phyloP scores from a whole-genome alignment of 2,888 invertebrate genomes.

The Volucella inanis region DNA sequence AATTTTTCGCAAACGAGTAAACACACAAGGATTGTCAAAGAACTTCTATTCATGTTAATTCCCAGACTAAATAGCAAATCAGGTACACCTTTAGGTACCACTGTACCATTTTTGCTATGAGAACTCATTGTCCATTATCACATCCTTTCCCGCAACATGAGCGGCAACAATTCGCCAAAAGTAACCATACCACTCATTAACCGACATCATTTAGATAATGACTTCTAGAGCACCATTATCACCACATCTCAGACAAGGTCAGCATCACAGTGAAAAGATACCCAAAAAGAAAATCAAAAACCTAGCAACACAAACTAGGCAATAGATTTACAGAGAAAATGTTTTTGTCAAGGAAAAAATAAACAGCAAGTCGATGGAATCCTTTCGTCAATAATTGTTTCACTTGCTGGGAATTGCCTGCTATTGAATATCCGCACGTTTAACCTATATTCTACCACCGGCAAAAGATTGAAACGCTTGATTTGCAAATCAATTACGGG shows the following conservation, averaged over 20 bases:
- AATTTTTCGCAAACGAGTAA: slow-evolving; percentile 56
- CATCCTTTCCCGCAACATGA: slow-evolving; percentile 55
- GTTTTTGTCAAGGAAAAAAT: slow-evolving; percentile 9
- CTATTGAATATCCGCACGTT: slow-evolving; percentile 27
- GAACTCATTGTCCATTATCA: slow-evolving; percentile 42
- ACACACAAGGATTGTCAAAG: slow-evolving; percentile 11
- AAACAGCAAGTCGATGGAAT: slow-evolving; percentile 33
- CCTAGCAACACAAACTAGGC: slow-evolving; percentile 39
- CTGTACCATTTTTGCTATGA: slow-evolving; percentile 8
- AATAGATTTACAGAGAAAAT: slow-evolving; percentile 34
- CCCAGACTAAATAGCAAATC: slow-evolving; percentile 29
- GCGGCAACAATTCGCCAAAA: slow-evolving; percentile 67
- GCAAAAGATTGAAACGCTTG: slow-evolving; percentile 64
- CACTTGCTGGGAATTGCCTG: slow-evolving; percentile 62
- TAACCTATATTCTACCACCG: slow-evolving; percentile 72
- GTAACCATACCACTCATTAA: slow-evolving; percentile 70
- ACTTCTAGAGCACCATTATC: slow-evolving; percentile 52
- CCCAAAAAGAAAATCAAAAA: not conserved
- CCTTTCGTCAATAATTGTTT: slow-evolving; percentile 59
- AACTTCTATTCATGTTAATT: slow-evolving; percentile 37
- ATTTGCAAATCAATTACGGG: slow-evolving; percentile 71
- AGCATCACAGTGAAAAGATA: slow-evolving; percentile 52
- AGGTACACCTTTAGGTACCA: slow-evolving; percentile 52
- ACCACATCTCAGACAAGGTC: slow-evolving; percentile 62
- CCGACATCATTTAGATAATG: slow-evolving; percentile 70